These are phyloP conservation scores for Ephydatia muelleri DNA, from an alignment of 37 sponge, comb jelly and placozoan genomes.

Conservation along the genomic window DNA sequence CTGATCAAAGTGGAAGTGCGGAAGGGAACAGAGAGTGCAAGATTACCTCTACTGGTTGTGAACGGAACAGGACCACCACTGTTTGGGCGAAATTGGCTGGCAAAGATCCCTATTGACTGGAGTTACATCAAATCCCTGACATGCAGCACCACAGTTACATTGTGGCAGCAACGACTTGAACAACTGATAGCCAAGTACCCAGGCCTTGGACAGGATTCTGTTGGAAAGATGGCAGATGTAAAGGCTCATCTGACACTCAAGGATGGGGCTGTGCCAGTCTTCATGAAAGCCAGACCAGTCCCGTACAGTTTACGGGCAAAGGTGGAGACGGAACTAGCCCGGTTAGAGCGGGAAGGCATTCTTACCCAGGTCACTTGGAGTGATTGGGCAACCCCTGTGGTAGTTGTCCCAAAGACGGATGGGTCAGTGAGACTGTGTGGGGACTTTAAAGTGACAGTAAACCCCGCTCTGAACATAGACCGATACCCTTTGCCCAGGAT, in stretches of 20 bases:
- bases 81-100: conserved; percentile 13
- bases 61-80: background rate
- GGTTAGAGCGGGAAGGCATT: conserved; percentile 27
- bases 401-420: conserved; percentile 24
- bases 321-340: conserved; percentile 22
- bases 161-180: background rate
- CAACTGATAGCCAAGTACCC: background rate
- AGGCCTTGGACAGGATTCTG: background rate
- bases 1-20: background rate
- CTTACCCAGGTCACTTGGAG: conserved; percentile 14
- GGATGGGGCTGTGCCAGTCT: conserved; percentile 7
- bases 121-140: background rate
- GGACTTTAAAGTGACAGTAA: conserved; percentile 37
- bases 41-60: conserved; percentile 10
- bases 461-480: conserved; percentile 22
- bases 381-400: conserved; percentile 39
- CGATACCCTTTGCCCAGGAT: conserved; percentile 8
- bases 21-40: background rate
- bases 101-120: conserved; percentile 5
- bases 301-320: conserved; percentile 29
- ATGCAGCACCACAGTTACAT: too few relatives aligned
- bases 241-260: background rate
- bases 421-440: conserved; percentile 33
- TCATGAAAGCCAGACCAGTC: conserved; percentile 12
- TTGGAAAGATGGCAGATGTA: conserved; percentile 1